phyloP scores from a whole-genome alignment of 2,797 vertebrate genomes.

The Platalea minor region DNA sequence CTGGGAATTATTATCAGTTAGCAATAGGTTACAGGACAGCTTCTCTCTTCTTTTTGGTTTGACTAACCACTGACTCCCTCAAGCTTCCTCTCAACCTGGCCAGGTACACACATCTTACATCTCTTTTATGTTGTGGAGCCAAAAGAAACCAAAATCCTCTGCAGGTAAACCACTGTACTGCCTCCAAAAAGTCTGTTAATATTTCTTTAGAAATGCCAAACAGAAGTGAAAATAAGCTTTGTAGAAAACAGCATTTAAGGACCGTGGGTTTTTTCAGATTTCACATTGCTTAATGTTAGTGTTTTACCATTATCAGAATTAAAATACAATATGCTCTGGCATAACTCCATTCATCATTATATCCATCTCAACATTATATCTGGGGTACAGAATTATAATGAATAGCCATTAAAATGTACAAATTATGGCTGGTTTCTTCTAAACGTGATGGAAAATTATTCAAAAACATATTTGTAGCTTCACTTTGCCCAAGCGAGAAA shows the following conservation, averaged over 20 bases:
- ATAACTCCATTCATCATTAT: not conserved
- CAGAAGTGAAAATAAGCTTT: not conserved
- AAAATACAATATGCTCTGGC: not conserved
- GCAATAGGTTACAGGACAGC: not conserved
- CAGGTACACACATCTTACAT: not conserved
- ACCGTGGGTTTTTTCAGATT: not conserved
- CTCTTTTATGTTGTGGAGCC: not conserved
- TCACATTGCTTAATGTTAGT: not conserved
- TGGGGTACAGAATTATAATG: not conserved
- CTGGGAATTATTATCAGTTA: not conserved
- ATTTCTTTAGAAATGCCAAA: not conserved
- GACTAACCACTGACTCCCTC: not conserved
- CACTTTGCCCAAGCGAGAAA: not conserved
- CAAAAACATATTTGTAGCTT: not conserved
- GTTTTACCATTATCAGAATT: not conserved
- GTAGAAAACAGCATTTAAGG: not conserved
- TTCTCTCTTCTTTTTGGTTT: not conserved
- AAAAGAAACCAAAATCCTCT: not conserved
- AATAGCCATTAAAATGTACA: not conserved
- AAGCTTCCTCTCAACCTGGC: not conserved
- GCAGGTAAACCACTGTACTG: not conserved
- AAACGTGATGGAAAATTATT: not conserved
- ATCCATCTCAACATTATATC: not conserved
- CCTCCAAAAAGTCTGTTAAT: not conserved
- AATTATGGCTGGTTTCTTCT: not conserved